Evolutionary conservation across 2,888 invertebrate species (phyloP).

Genomic region (Criorhina ranunculi): DNA sequence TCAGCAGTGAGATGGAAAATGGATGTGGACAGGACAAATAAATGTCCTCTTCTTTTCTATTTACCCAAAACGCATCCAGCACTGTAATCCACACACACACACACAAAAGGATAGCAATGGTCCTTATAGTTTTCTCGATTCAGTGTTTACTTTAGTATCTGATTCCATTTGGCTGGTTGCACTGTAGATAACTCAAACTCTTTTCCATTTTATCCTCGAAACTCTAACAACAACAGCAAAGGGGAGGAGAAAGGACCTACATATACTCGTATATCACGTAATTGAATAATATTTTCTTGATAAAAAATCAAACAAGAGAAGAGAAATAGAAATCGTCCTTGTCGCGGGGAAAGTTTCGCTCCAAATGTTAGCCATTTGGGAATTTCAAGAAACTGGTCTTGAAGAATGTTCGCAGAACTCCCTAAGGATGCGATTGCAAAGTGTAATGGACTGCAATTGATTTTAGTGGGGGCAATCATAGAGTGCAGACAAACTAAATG

Average conservation of each 20-base stretch:
- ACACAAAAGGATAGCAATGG: background rate
- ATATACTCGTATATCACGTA: constrained; percentile 74
- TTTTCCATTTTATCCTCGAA: background rate
- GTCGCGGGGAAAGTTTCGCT: constrained; percentile 45
- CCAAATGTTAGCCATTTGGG: constrained; percentile 55
- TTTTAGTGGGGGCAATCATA: constrained; percentile 73
- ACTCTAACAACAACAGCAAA: background rate
- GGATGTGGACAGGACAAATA: constrained; percentile 43
- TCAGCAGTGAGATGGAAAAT: constrained; percentile 52
- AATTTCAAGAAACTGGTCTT: constrained; percentile 38
- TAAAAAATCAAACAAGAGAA: constrained; percentile 72
- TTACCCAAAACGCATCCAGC: constrained; percentile 66
- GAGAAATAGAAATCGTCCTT: constrained; percentile 6
- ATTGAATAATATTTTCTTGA: constrained; percentile 76
- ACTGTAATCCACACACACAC: constrained; percentile 35
- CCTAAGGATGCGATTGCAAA: constrained; percentile 49
- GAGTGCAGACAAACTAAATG: constrained; percentile 70
- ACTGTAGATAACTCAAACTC: constrained; percentile 40
- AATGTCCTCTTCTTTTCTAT: constrained; percentile 68
- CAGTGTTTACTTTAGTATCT: constrained; percentile 66
- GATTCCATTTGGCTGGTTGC: constrained; percentile 65
- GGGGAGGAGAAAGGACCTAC: constrained; percentile 1
- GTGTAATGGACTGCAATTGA: constrained; percentile 83
- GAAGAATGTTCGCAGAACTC: background rate
- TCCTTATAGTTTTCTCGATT: constrained; percentile 32